A percentile compares a stretch with the other conserved stretches of the same genome.
These are phyloP conservation scores for Conus betulinus DNA, from an alignment of 1,140 invertebrate genomes.

Conservation along the genomic window DNA sequence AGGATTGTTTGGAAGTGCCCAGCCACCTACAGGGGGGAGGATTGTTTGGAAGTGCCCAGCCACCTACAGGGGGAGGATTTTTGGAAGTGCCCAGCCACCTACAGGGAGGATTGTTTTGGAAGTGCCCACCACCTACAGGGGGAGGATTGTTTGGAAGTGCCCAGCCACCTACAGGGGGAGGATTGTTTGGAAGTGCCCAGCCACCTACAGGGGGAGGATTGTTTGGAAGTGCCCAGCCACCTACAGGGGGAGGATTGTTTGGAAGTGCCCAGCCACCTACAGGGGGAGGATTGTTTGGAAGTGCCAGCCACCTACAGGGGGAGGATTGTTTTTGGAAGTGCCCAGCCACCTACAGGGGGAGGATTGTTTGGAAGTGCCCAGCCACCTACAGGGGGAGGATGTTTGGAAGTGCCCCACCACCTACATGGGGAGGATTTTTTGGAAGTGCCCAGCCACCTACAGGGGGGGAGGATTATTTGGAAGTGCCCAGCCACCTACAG, in stretches of 20 bases:
- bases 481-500: not conserved
- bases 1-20: too few species aligned
- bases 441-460: not conserved
- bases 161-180: not conserved
- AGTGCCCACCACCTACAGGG: too few species aligned
- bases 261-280: not conserved
- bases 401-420: not conserved
- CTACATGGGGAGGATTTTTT: not conserved
- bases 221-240: not conserved
- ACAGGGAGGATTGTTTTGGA: too few species aligned
- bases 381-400: not conserved
- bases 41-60: too few species aligned
- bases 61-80: too few species aligned
- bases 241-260: not conserved
- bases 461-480: not conserved
- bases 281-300: not conserved
- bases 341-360: not conserved
- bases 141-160: not conserved
- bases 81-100: too few species aligned
- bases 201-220: not conserved
- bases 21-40: too few species aligned
- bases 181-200: not conserved
- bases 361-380: not conserved
- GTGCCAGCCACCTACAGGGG: not conserved
- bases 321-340: not conserved